Evolutionary conservation across 2,797 vertebrate species (phyloP), one percentile per base, ranked within the genome.

Genomic region (Loris lydekkerianus): DNA sequence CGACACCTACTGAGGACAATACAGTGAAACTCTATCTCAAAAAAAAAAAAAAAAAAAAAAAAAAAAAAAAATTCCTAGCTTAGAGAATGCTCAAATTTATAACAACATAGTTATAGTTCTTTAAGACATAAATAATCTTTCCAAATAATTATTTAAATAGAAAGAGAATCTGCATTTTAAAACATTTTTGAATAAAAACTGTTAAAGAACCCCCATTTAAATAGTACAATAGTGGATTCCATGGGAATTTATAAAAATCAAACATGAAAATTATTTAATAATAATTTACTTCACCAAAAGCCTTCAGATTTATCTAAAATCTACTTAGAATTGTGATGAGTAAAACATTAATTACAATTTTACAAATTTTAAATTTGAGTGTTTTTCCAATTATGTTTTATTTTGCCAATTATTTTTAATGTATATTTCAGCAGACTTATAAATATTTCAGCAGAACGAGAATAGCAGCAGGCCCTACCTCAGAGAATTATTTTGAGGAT

Each of bases 241-340:
- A 67, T 73, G 43, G 73, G 46, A 85, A 82, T 65, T 80, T 67
- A 37, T 65, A 65, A 58, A 92, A 61, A 67, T 14, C 60, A 82
- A 94, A 76, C 25, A 89, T 85, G 20, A 49, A 91, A 73, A 87
- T 63, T 88, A 29, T 49, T 73, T 40, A 58, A 70, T 56, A 60
- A 65, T 53, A 95, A 70, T 95, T 95, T 70, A 93, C 63, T 91
- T 95, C 78, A 89, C 23, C 81, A 43, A 81, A 93, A 95, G 70
- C 10, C 18, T 61, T 80, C 69, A 75, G 3, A 34, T 89, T 93
- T 67, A 92, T 72, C 49, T 69, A 83, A 87, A 87, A 3, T 81
- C n/a, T 90, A 70, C 69, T 82, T 92, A 72, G 72, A 95, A 95
- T 80, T 83, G 4, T 85, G 46, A 80, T 89, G 69, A 75, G 67